A percentile compares a stretch with the other conserved stretches of the same genome.
phyloP scores from a whole-genome alignment of 2,888 invertebrate species.

The Boloria selene region DNA sequence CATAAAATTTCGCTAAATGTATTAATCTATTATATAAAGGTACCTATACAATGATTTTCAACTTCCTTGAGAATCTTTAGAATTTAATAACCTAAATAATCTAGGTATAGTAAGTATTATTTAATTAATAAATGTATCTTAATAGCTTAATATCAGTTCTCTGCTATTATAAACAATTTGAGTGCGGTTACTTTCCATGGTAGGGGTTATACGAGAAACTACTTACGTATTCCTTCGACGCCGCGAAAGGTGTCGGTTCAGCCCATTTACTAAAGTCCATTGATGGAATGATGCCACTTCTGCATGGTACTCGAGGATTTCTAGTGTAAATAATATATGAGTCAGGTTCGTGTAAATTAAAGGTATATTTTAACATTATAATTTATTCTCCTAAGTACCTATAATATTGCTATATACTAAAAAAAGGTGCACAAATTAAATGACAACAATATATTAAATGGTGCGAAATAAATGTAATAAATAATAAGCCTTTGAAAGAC shows the following conservation, averaged over 20 bases:
- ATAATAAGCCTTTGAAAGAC: not conserved
- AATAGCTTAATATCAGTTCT: not conserved
- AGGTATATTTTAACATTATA: too few species aligned
- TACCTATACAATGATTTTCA: too few species aligned
- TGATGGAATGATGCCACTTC: constrained; percentile 92
- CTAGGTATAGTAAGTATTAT: not conserved
- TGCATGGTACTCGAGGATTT: constrained; percentile 96
- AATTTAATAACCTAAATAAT: not conserved
- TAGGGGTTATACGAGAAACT: constrained; percentile 81
- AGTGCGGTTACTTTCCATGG: constrained; percentile 69
- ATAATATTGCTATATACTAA: too few species aligned
- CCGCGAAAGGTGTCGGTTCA: constrained; percentile 82
- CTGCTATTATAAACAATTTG: constrained; percentile 47
- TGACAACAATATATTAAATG: too few species aligned
- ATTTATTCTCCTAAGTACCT: too few species aligned
- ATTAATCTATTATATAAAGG: too few species aligned
- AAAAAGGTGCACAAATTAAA: too few species aligned
- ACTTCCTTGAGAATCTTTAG: too few species aligned
- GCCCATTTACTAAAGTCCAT: constrained; percentile 96
- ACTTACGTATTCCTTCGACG: constrained; percentile 85
- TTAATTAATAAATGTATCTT: not conserved
- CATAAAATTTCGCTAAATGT: too few species aligned
- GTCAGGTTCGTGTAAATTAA: too few species aligned
- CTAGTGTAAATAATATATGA: constrained; percentile 66
- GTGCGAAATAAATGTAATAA: not conserved